Evolutionary conservation across 2,113 vertebrate species (phyloP).

Genomic region (Abramis brama): DNA sequence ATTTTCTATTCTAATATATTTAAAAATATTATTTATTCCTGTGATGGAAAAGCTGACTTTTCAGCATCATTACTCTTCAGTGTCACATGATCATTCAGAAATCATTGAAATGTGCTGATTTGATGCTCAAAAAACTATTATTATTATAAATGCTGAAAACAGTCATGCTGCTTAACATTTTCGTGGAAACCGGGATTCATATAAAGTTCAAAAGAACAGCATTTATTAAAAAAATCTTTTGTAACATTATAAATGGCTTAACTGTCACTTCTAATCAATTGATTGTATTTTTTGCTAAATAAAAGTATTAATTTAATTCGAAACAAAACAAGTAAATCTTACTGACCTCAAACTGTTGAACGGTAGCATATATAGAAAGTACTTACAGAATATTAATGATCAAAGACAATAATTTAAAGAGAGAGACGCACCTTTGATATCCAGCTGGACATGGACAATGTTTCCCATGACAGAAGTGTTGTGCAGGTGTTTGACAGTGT

Average conservation of each 20-base stretch:
- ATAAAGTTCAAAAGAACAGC: not conserved
- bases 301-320: not conserved
- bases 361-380: not conserved
- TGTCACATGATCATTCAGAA: not conserved
- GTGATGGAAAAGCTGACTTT: not conserved
- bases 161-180: not conserved
- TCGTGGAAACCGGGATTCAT: not conserved
- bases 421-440: conserved; percentile 83
- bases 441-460: conserved; percentile 90
- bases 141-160: not conserved
- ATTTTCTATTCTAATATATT: not conserved
- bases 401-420: not conserved
- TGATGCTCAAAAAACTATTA: not conserved
- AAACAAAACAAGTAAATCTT: not conserved
- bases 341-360: not conserved
- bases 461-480: conserved; percentile 94
- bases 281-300: not conserved
- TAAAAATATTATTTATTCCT: not conserved
- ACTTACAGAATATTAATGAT: too few species aligned
- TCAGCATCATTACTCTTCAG: not conserved
- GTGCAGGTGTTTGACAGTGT: conserved; percentile 90
- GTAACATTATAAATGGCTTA: not conserved
- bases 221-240: not conserved
- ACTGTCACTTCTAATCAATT: not conserved
- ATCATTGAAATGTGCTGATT: not conserved